Evolutionary conservation across 2,797 vertebrate species (phyloP), one percentile per base, ranked within the genome.

Genomic region (Darevskia mixta): DNA sequence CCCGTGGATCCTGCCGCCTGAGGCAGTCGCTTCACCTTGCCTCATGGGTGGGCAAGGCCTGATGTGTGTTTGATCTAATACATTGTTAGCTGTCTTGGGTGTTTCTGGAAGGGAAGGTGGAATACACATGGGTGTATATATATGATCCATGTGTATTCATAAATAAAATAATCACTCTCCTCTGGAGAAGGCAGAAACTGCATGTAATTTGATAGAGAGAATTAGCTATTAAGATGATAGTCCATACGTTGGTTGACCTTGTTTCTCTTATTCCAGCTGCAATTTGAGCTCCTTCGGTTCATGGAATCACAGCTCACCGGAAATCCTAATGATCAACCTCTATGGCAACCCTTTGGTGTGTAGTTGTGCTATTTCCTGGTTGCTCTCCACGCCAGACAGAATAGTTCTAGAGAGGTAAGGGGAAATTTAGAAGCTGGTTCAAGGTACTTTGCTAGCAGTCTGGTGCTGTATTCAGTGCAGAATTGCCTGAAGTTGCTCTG

Each of bases 341-440:
- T 89, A 90, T 0, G 96, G 96, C 87, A 98, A 98, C 87, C 97
- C 97, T 43, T 93, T 98, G 71, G 27, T 77, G 29, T 98, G 97
- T 1, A 87, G 91, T 83, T 98, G 97, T 94, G 95, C 93, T 73
- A 91, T 97, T 87, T 94, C 96, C 81, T 97, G 97, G 97, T 93
- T 97, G 78, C 78, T 97, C n/a, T 77, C 83, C 89, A 83, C 92
- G 38, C 72, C 89, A 20, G 15, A 90, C 61, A 95, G 89, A 86
- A 82, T 95, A 18, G 35, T 94, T 73, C 88, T 97, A 64, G 92
- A 90, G 91, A 97, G 95, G 97, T 97, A 95, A 76, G 88, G 20
- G 58, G 58, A 4, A n/a, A 17, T 73, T 58, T 76, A 38, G 20
- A 69, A 25, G 43, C 15, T 38, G 3, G 3, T 64, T 66, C 55